phyloP scores from a whole-genome alignment of 2,888 invertebrate genomes.

The Spodoptera exigua region DNA sequence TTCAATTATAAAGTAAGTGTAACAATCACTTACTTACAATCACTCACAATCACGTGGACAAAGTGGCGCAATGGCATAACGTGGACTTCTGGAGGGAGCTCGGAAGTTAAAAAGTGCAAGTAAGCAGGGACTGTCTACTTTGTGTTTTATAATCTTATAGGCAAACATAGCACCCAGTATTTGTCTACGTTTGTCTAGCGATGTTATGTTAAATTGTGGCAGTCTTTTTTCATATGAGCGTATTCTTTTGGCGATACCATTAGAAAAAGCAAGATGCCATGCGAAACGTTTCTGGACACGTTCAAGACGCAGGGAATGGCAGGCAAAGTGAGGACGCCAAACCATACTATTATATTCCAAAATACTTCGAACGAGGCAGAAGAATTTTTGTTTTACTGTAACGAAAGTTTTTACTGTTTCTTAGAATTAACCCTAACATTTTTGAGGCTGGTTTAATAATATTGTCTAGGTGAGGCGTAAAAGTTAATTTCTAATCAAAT shows the following conservation, averaged over 20 bases:
- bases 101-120: constrained; percentile 10
- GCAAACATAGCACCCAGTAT: too few species aligned
- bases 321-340: constrained; percentile 14
- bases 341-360: constrained; percentile 10
- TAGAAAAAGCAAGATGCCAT: constrained; percentile 2
- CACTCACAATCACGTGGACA: too few species aligned
- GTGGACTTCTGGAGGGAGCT: constrained; percentile 5
- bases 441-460: constrained; percentile 5
- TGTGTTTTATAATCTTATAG: too few species aligned
- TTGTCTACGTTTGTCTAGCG: too few species aligned
- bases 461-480: constrained; percentile 1
- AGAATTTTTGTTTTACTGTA: constrained; percentile 1
- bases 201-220: constrained; percentile 1
- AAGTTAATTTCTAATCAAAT: constrained; percentile 6
- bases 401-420: constrained; percentile 3
- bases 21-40: too few species aligned
- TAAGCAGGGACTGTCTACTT: too few species aligned
- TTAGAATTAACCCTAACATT: constrained; percentile 9
- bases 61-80: constrained; percentile 4
- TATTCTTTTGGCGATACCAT: constrained; percentile 6
- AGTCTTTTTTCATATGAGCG: not conserved
- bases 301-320: constrained; percentile 5
- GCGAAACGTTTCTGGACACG: constrained; percentile 4
- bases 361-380: constrained; percentile 8
- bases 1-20: too few species aligned